phyloP scores from a whole-genome alignment of 2,113 vertebrate genomes.

The Crotalus horridus region DNA sequence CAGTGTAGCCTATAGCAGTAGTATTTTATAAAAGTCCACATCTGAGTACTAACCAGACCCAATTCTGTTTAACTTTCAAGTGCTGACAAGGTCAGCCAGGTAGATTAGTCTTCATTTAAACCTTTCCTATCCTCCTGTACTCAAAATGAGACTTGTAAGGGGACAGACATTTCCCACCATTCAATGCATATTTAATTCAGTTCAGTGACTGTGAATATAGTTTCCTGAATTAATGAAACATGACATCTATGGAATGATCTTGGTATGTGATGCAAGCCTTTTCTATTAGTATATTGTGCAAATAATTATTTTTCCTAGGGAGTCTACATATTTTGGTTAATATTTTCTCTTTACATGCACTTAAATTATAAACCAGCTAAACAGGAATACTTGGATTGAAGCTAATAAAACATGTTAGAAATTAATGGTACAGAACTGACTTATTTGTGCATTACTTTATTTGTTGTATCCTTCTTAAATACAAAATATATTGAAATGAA shows the following conservation, averaged over 20 bases:
- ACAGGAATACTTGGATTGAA: neutral
- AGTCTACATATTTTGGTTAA: neutral
- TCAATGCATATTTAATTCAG: neutral
- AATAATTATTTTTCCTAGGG: neutral
- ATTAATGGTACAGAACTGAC: neutral
- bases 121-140: neutral
- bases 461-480: constrained; percentile 14
- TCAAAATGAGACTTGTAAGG: neutral
- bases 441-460: neutral
- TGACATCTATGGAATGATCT: neutral
- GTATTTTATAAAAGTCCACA: neutral
- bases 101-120: neutral
- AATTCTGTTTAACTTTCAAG: neutral
- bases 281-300: neutral
- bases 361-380: neutral
- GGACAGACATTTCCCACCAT: neutral
- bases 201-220: neutral
- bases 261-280: neutral
- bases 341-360: neutral
- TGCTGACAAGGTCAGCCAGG: neutral
- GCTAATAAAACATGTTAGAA: neutral
- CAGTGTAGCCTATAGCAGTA: neutral
- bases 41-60: neutral
- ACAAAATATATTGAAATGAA: constrained; percentile 11
- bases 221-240: constrained; percentile 7